Conservation (phyloP, 2,888 invertebrate species). For the Schizaphis graminum region DNA sequence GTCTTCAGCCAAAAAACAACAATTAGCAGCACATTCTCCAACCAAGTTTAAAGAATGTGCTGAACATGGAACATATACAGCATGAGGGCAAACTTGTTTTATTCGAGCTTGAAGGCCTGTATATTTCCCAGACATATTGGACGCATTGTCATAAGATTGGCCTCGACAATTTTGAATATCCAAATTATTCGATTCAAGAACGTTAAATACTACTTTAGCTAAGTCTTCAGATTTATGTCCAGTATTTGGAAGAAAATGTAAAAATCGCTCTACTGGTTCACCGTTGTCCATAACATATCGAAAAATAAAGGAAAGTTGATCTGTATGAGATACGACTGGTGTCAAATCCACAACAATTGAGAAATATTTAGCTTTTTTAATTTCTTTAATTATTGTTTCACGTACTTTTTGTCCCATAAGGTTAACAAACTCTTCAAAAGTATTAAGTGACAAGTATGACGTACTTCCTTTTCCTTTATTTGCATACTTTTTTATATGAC, state of each 20-base stretch:
- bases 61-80: no score
- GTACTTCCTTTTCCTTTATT: slow-evolving; percentile 38
- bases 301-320: slow-evolving; percentile 69
- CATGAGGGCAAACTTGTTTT: no score
- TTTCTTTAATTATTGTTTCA: not conserved
- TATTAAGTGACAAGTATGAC: slow-evolving; percentile 26
- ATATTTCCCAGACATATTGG: no score
- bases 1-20: not conserved
- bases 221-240: slow-evolving; percentile 70
- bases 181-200: slow-evolving; percentile 67
- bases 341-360: not conserved
- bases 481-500: slow-evolving; percentile 31
- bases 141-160: slow-evolving; percentile 70
- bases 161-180: slow-evolving; percentile 68
- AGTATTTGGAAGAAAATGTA: slow-evolving; percentile 69
- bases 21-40: not conserved
- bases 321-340: not conserved
- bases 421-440: not conserved
- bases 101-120: no score
- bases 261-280: slow-evolving; percentile 70
- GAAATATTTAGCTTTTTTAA: not conserved
- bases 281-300: slow-evolving; percentile 68
- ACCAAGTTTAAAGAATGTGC: no score
- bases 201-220: slow-evolving; percentile 64
- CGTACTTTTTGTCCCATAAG: no score